Evolutionary conservation across 1,140 invertebrate species (phyloP), one percentile per base, ranked within the genome.

Genomic region (Orchestia grillus): DNA sequence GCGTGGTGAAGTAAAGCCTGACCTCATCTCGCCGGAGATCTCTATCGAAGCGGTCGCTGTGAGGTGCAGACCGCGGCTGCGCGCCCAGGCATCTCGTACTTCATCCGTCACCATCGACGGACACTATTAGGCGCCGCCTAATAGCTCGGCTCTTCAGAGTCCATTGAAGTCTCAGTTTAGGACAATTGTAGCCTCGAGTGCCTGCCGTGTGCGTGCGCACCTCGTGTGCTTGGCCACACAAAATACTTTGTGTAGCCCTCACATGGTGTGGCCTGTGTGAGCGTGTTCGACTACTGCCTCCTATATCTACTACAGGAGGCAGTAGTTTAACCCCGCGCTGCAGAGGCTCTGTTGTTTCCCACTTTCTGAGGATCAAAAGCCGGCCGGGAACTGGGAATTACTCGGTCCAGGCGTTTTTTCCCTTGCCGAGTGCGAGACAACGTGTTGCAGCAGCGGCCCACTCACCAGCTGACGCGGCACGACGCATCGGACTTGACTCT

Each of bases 121-220:
- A 3, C 88, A 42, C 88, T 41, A 90, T 90, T 90, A 90, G 41
- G 41, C 43, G 41, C 88, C 88, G 4, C 88, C 43, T 90, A 90
- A 90, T 90, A 41, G 88, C 88, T 28, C 41, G 8, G 42, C 41
- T 44, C 43, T 28, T 90, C 28, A 87, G 43, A 90, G 4, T 90
- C 88, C n/a, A 90, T 90, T 41, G 88, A 44, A 90, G 88, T 90
- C 88, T 90, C 88, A 90, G 88, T 90, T 90, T 90, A 90, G 88
- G 88, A 90, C 88, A 90, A 90, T 90, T 90, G 42, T 11, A 90
- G 88, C 43, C 42, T 41, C 88, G 41, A 90, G 41, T 44, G 88
- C 62, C 88, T 90, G 88, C 41, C 42, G 88, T 90, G 88, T 44
- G n/a, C 42, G 41, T 90, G 88, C 15, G 87, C 87, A 40, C 36